A percentile compares a stretch with the other conserved stretches of the same genome.
Conservation (phyloP, 1,140 invertebrate genomes). For the Pogonomyrmex barbatus region DNA sequence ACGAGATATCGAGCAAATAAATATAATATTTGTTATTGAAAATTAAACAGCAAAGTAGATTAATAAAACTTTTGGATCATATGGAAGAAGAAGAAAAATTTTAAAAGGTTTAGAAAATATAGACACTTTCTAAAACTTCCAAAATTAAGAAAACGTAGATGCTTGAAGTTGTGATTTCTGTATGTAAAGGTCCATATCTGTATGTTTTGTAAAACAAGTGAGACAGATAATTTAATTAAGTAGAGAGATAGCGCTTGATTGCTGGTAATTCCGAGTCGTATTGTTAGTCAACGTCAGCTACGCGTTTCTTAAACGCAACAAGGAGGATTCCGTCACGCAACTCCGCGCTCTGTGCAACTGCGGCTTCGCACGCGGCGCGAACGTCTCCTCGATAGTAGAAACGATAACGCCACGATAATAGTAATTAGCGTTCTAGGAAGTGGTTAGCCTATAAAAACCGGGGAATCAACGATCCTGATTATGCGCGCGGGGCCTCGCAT, state of each 20-base stretch:
- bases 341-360: not conserved
- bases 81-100: too few relatives aligned
- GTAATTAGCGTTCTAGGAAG: constrained; percentile 74
- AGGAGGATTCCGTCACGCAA: constrained; percentile 21
- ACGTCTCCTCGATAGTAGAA: constrained; percentile 60
- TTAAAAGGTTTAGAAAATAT: too few relatives aligned
- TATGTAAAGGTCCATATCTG: not conserved
- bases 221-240: not conserved
- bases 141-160: constrained; percentile 7
- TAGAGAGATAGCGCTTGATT: constrained; percentile 1
- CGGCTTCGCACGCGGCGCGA: not conserved
- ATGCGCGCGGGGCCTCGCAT: not conserved
- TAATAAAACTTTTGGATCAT: not conserved
- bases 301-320: not conserved
- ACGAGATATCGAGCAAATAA: not conserved
- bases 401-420: constrained; percentile 67
- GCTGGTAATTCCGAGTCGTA: not conserved
- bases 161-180: not conserved
- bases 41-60: not conserved
- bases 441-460: constrained; percentile 60
- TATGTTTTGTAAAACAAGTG: not conserved
- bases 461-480: constrained; percentile 65
- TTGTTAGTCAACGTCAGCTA: not conserved
- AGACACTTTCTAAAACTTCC: not conserved
- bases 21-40: constrained; percentile 3